Conservation (phyloP, 2,888 invertebrate genomes). For the Anticlea derivata region DNA sequence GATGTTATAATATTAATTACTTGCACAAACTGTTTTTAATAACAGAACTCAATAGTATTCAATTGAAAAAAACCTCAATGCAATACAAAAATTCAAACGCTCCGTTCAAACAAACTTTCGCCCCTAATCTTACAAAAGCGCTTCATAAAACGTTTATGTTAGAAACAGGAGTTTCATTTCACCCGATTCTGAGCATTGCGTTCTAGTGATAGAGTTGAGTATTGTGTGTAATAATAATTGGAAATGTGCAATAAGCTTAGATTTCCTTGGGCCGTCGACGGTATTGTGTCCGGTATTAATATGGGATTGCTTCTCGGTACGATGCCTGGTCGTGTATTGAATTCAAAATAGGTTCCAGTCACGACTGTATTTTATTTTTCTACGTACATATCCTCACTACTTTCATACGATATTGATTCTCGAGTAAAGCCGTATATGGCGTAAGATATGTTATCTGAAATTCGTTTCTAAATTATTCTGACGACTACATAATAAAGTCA, state of each 20-base stretch:
- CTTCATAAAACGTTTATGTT: constrained; percentile 25
- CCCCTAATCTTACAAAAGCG: constrained; percentile 22
- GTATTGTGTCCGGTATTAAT: constrained; percentile 37
- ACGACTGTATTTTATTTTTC: constrained; percentile 2
- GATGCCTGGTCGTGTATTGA: constrained; percentile 22
- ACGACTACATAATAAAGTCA: too few relatives aligned
- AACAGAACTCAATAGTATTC: constrained; percentile 8
- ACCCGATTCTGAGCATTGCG: constrained; percentile 3
- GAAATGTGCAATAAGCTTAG: constrained; percentile 36
- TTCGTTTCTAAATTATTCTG: too few relatives aligned
- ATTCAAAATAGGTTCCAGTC: constrained; percentile 17
- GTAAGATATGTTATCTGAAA: too few relatives aligned
- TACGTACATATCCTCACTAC: not conserved
- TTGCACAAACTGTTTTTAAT: not conserved
- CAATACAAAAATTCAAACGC: constrained; percentile 21
- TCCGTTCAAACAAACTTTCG: constrained; percentile 10
- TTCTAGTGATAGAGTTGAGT: constrained; percentile 8
- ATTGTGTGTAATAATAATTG: constrained; percentile 17
- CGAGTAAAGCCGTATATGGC: too few relatives aligned
- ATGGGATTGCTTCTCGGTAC: constrained; percentile 32
- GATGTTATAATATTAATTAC: not conserved
- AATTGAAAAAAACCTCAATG: not conserved
- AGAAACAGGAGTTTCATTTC: constrained; percentile 4
- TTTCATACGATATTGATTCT: not conserved
- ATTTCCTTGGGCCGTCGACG: constrained; percentile 22